These are phyloP conservation scores for Drosophila monieri DNA, from an alignment of 2,888 invertebrate species.

Conservation along the genomic window DNA sequence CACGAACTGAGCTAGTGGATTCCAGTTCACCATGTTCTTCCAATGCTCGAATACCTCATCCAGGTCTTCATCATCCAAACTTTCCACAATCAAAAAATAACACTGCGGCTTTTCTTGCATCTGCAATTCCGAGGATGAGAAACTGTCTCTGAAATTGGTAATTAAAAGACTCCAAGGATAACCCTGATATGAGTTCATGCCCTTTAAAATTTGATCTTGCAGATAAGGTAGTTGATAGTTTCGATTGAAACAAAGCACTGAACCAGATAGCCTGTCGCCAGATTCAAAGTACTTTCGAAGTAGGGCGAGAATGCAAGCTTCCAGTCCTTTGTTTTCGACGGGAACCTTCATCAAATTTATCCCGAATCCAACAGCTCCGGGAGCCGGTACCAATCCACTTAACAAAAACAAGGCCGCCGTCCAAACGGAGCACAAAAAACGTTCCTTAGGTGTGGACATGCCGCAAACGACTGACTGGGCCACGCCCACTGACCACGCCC, in stretches of 20 bases:
- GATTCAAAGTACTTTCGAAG: constrained; percentile 78
- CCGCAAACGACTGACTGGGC: constrained; percentile 45
- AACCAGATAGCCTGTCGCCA: constrained; percentile 72
- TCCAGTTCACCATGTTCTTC: constrained; percentile 81
- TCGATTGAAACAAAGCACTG: constrained; percentile 70
- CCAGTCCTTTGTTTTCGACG: constrained; percentile 51
- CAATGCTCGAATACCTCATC: constrained; percentile 76
- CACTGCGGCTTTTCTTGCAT: constrained; percentile 81
- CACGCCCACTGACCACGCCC: constrained; percentile 35
- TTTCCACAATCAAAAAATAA: constrained; percentile 80
- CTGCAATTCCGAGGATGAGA: background rate
- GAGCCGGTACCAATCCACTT: constrained; percentile 14
- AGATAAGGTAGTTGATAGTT: constrained; percentile 42
- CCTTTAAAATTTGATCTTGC: constrained; percentile 65
- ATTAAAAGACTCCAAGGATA: constrained; percentile 71
- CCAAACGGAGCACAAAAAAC: constrained; percentile 11
- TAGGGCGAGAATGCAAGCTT: constrained; percentile 66
- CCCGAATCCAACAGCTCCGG: constrained; percentile 53
- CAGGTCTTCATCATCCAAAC: constrained; percentile 78
- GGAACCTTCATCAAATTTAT: constrained; percentile 63
- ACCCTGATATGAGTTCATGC: constrained; percentile 49
- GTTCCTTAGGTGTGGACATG: constrained; percentile 55
- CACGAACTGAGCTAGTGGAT: constrained; percentile 82
- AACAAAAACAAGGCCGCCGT: constrained; percentile 40
- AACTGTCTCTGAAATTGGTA: constrained; percentile 31